Evolutionary conservation across 1,140 invertebrate genomes (phyloP), one percentile per base, ranked within the genome.

Genomic region (Branchinecta lynchi): DNA sequence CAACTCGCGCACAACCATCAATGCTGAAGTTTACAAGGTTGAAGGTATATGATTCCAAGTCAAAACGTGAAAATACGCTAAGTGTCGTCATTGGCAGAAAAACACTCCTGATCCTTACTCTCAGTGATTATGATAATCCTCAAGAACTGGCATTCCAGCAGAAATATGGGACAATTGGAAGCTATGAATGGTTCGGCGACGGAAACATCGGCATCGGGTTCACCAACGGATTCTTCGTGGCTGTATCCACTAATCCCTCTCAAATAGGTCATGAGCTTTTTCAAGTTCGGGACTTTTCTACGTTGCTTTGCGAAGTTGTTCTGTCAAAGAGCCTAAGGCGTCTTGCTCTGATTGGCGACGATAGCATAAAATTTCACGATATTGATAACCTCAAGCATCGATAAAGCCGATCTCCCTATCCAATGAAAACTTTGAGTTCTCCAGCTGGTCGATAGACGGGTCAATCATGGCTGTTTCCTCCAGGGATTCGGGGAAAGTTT

Each of bases 171-270:
- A 85, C 85, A 12, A 90, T 98, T 71, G 83, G 96, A 15, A 85
- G 89, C 21, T 71, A 69, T 70, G 51, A 45, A 65, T 69, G 86
- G 86, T 90, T 91, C 80, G 92, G 92, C 6, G 95, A 99, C 83
- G 96, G 96, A 0, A 96, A 97, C 74, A 96, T 99, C 71, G 79
- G 99, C 46, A 84, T 99, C 43, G 96, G 94, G n/a, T 99, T 99
- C 77, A 89, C 89, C 69, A 86, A 86, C 66, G 96, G 96, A 0
- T 95, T 86, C 78, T 86, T 98, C 69, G 89, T 98, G 44, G 89
- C 92, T 2, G 92, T 98, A 76, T 98, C 94, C 0, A 96, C 95
- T 0, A 91, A 97, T 77, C 86, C 92, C 71, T 94, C 93, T 78
- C 94, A 98, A 81, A 93, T 97, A 66, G 94, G 95, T 0, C 91